Evolutionary conservation across 1,140 invertebrate genomes (phyloP), one percentile per base, ranked within the genome.

Genomic region (Caerostris extrusa): DNA sequence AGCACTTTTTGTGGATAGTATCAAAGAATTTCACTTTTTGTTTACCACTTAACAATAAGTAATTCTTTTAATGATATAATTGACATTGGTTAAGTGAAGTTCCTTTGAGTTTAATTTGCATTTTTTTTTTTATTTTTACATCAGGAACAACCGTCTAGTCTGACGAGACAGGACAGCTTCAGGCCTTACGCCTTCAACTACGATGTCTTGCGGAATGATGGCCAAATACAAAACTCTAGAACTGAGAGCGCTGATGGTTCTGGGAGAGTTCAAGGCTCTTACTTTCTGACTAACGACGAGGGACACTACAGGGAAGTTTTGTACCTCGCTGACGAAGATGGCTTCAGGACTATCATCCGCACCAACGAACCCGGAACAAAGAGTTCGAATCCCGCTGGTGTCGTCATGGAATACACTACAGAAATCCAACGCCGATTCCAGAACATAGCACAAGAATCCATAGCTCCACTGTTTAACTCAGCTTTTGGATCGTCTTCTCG

Each of bases 181-280:
- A 92, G 58, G 19, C 91, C 77, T 3, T 92, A 92, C 12, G 50
- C 81, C n/a, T 92, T 92, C 91, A 85, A 58, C 60, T 92, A 92
- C 77, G 53, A 14, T 7, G 56, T 77, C 17, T 55, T 71, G 12
- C 34, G 83, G 55, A 58, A 85, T 8, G 91, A 92, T 14, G 91
- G 61, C 10, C 77, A 83, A 3, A 77, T 56, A n/a, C 77, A 83
- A n/a, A 87, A 77, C 8, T 92, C 91, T 19, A 58, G 91, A 61
- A n/a, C 56, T 57, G 91, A 92, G 50, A 58, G 77, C 19, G 56
- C 17, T 0, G 91, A 92, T 14, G 91, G 14, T 8, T 5, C 56
- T 34, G 90, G 90, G 10, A 71, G 56, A n/a, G 69, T 91, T 12
- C 55, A 71, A 17, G 92, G 92, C 3, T 88, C 60, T 14, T 93